Percentiles rank a stretch among this genome's conserved stretches.
phyloP scores from a whole-genome alignment of 2,888 invertebrate species.

The Ormyrus thymus region DNA sequence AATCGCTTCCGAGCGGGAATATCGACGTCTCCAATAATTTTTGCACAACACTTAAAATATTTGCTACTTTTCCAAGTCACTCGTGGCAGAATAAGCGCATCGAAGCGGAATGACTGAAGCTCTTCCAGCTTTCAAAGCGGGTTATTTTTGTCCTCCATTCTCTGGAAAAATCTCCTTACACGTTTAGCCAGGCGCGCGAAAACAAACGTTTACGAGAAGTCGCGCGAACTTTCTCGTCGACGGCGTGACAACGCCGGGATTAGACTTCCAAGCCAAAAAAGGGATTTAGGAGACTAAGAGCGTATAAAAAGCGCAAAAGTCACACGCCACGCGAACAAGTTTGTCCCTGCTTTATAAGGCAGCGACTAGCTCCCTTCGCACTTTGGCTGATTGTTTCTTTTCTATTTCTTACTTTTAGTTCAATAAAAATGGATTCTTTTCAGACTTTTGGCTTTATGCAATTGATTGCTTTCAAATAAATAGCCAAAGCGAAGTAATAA shows the following conservation, averaged over 20 bases:
- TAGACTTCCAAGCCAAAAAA: background rate
- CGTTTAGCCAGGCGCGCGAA: background rate
- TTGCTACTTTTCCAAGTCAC: no score
- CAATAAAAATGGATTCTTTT: no score
- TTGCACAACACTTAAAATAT: no score
- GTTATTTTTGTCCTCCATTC: slow-evolving; percentile 8
- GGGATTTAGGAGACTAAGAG: slow-evolving; percentile 16
- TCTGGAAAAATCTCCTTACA: slow-evolving; percentile 19
- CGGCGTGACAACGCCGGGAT: slow-evolving; percentile 8
- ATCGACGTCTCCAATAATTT: no score
- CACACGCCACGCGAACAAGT: background rate
- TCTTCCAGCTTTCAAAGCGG: background rate
- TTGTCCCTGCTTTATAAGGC: slow-evolving; percentile 29
- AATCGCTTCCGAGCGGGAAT: no score
- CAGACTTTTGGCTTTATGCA: no score
- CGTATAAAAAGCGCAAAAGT: slow-evolving; percentile 34
- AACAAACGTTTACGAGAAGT: slow-evolving; percentile 37
- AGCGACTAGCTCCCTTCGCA: slow-evolving; percentile 10
- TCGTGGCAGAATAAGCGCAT: no score
- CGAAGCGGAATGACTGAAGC: background rate
- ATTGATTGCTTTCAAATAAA: no score
- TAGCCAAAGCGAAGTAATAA: no score
- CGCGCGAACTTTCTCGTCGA: slow-evolving; percentile 1
- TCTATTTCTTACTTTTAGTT: background rate
- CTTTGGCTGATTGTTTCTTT: slow-evolving; percentile 44